Evolutionary conservation across 2,888 invertebrate genomes (phyloP).

Genomic region (Phyto melanocephala): DNA sequence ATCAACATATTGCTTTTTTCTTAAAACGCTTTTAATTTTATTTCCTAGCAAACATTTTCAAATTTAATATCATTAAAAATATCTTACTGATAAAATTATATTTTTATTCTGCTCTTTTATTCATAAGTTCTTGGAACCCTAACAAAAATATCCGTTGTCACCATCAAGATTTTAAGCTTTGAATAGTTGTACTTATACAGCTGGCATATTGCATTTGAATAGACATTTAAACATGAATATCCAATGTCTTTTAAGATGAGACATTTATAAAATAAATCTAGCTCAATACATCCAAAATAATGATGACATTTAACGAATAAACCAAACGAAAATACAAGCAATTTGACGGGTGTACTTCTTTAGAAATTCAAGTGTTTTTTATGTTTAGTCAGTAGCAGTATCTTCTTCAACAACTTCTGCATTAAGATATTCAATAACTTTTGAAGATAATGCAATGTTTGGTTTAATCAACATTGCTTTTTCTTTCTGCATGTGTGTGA

Average conservation of each 20-base stretch:
- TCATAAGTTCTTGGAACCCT: background rate
- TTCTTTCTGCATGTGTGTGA: background rate
- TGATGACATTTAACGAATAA: constrained; percentile 38
- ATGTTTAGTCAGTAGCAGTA: background rate
- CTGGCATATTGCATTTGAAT: background rate
- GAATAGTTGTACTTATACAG: background rate
- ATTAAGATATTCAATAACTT: constrained; percentile 23
- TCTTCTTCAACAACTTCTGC: background rate
- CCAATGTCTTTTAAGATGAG: background rate
- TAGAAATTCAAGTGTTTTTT: constrained; percentile 34
- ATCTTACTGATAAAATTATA: no score
- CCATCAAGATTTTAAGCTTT: background rate
- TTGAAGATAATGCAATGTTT: constrained; percentile 18
- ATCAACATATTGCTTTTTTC: no score
- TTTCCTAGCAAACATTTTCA: no score
- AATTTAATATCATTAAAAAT: no score
- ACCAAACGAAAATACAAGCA: background rate
- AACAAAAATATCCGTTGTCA: no score
- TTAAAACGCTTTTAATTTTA: no score
- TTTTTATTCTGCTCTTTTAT: background rate
- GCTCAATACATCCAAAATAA: constrained; percentile 13
- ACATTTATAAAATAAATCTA: background rate
- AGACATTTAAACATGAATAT: background rate
- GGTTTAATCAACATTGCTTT: constrained; percentile 1
- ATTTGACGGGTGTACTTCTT: constrained; percentile 15